Conservation (phyloP, 2,888 invertebrate species). For the Trichopria drosophilae region DNA sequence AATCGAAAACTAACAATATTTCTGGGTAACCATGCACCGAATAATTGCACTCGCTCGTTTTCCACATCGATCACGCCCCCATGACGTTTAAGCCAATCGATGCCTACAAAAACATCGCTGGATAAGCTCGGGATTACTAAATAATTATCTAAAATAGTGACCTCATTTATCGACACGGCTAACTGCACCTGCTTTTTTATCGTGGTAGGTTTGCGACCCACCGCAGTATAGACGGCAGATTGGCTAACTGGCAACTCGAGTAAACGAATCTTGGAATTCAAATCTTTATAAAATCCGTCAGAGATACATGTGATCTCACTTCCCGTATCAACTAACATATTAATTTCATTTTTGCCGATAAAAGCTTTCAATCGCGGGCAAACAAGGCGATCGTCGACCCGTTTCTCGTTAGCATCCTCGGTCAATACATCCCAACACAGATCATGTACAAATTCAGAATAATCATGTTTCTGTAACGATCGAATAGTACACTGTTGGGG, state of each 20-base stretch:
- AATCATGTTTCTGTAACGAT: constrained; percentile 2
- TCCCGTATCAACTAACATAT: no score
- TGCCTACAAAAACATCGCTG: background rate
- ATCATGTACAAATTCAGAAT: no score
- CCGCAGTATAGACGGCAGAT: background rate
- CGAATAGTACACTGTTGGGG: no score
- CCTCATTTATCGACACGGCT: background rate
- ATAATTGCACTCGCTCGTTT: no score
- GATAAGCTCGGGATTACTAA: background rate
- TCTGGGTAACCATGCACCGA: no score
- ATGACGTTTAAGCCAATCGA: no score
- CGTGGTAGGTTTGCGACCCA: background rate
- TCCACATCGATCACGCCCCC: no score
- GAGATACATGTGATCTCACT: background rate
- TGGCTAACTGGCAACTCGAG: background rate
- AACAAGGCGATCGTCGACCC: no score
- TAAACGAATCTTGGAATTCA: background rate
- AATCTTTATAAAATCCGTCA: background rate
- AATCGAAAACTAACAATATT: no score
- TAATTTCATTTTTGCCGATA: no score
- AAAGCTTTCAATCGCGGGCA: no score
- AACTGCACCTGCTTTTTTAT: constrained; percentile 6
- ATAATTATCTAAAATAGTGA: background rate
- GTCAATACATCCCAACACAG: no score
- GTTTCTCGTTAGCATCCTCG: background rate